phyloP scores from a whole-genome alignment of 2,888 invertebrate species.

The Cacoxenus indagator region DNA sequence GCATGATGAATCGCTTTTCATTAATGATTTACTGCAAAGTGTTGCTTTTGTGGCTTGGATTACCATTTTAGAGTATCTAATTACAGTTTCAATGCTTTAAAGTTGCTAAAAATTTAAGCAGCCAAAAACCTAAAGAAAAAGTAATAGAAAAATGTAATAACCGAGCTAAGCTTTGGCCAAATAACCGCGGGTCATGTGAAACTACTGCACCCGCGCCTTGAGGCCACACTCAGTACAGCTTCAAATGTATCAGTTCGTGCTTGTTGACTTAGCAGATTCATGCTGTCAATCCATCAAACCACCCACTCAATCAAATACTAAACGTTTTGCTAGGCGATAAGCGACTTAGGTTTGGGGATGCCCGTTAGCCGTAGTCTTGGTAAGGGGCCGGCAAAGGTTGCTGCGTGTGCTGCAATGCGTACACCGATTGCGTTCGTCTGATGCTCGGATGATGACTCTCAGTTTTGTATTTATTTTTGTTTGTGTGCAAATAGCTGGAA shows the following conservation, averaged over 20 bases:
- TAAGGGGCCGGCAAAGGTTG: slow-evolving; percentile 7
- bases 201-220: not conserved
- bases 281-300: slow-evolving; percentile 67
- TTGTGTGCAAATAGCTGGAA: slow-evolving; percentile 66
- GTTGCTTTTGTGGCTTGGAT: slow-evolving; percentile 28
- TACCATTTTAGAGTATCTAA: slow-evolving; percentile 20
- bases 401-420: slow-evolving; percentile 46
- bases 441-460: slow-evolving; percentile 25
- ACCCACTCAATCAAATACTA: slow-evolving; percentile 62
- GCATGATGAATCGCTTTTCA: slow-evolving; percentile 57
- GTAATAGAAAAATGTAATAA: slow-evolving; percentile 31
- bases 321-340: slow-evolving; percentile 55
- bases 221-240: slow-evolving; percentile 3
- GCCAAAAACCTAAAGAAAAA: not conserved
- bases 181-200: slow-evolving; percentile 40
- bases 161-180: slow-evolving; percentile 32
- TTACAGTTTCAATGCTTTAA: not conserved
- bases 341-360: slow-evolving; percentile 28
- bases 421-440: slow-evolving; percentile 38
- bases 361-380: not conserved
- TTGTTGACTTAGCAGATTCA: slow-evolving; percentile 64
- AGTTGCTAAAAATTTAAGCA: not conserved
- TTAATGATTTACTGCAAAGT: slow-evolving; percentile 37
- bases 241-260: slow-evolving; percentile 33
- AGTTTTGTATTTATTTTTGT: slow-evolving; percentile 62